phyloP scores from a whole-genome alignment of 2,797 vertebrate species.

The Thalassophryne amazonica region DNA sequence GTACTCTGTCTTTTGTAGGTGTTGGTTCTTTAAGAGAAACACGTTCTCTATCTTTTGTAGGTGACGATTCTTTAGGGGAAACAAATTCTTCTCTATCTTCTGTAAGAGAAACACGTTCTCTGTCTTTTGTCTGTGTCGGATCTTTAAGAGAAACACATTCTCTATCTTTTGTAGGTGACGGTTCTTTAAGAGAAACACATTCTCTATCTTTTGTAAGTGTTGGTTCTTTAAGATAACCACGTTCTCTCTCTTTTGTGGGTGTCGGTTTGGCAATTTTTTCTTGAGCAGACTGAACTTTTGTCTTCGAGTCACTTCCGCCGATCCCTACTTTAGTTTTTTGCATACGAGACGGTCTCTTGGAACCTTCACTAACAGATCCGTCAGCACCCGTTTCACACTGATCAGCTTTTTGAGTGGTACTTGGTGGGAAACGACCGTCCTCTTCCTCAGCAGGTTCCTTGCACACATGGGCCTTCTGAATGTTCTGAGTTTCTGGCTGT shows the following conservation, averaged over 20 bases:
- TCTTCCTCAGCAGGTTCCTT: not conserved
- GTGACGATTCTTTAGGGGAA: not conserved
- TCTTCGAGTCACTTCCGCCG: not conserved
- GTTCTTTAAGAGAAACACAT: no score
- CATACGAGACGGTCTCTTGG: not conserved
- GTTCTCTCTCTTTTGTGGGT: no score
- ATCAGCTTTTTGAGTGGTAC: not conserved
- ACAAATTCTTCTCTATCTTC: not conserved
- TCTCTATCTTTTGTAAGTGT: no score
- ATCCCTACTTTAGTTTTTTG: not conserved
- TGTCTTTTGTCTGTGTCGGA: no score
- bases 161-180: no score
- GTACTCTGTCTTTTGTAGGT: no score
- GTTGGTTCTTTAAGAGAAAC: no score
- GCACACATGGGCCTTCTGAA: not conserved
- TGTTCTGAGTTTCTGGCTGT: conserved; percentile 12
- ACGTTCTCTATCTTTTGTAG: not conserved
- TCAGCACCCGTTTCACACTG: not conserved
- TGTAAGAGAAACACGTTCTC: no score
- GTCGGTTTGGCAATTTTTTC: no score
- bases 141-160: no score
- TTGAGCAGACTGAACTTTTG: no score
- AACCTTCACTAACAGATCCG: conserved; percentile 60
- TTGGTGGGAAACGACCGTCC: not conserved
- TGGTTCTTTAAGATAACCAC: no score